phyloP scores from a whole-genome alignment of 2,888 invertebrate genomes.

The Megastigmus dorsalis region DNA sequence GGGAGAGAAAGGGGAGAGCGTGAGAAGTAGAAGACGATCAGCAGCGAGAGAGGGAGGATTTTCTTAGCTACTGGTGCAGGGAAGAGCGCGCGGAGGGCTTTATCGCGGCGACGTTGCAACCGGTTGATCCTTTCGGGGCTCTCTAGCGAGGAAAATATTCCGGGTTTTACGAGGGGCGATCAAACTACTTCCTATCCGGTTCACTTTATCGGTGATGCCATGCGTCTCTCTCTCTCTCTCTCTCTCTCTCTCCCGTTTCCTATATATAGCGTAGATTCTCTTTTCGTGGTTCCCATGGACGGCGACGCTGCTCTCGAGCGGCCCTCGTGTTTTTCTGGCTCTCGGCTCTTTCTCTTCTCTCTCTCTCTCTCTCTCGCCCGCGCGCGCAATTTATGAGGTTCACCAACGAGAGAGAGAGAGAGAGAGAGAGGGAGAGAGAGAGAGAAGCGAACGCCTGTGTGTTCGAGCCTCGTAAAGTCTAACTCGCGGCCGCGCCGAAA shows the following conservation, averaged over 20 bases:
- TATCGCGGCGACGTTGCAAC: constrained; percentile 42
- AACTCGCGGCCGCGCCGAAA: background rate
- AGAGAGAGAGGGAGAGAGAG: no score
- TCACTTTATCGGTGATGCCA: constrained; percentile 27
- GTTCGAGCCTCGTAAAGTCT: constrained; percentile 43
- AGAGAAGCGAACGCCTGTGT: no score
- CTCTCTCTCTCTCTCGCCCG: background rate
- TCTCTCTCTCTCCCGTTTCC: background rate
- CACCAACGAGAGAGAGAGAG: no score
- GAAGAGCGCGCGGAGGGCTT: constrained; percentile 1
- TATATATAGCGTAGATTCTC: no score
- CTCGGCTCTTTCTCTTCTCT: no score
- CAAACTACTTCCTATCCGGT: constrained; percentile 42
- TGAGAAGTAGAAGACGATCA: background rate
- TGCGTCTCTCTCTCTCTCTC: background rate
- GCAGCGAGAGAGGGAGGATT: constrained; percentile 15
- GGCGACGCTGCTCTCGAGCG: background rate
- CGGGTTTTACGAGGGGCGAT: constrained; percentile 45
- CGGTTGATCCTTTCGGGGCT: constrained; percentile 44
- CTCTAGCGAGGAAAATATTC: constrained; percentile 41
- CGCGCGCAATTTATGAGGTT: constrained; percentile 37
- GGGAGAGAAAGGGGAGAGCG: constrained; percentile 1
- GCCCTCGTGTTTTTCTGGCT: constrained; percentile 23
- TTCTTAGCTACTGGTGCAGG: background rate
- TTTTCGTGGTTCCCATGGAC: constrained; percentile 23